phyloP scores from a whole-genome alignment of 2,113 vertebrate species.

The Alethe diademata region DNA sequence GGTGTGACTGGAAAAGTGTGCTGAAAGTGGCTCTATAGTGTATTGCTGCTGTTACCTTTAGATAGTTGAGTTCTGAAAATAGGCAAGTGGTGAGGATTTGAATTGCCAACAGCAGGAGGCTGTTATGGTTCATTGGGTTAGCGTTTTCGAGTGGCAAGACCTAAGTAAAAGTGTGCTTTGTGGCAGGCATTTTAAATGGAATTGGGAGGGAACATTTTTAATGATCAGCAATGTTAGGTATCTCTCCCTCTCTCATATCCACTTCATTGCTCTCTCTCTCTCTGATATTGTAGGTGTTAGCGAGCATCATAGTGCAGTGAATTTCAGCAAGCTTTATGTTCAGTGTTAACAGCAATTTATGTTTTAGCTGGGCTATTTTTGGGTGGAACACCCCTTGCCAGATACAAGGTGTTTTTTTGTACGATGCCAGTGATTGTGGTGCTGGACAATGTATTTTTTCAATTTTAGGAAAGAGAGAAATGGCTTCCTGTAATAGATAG shows the following conservation, averaged over 20 bases:
- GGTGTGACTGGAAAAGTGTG: background rate
- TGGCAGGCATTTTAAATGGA: background rate
- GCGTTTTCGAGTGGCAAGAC: background rate
- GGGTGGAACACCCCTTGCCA: background rate
- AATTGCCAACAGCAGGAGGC: background rate
- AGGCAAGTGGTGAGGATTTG: background rate
- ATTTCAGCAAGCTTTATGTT: background rate
- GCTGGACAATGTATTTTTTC: background rate
- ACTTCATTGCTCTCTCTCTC: slow-evolving; percentile 25
- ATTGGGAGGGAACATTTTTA: background rate
- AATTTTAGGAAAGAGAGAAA: background rate
- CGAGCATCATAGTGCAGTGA: background rate
- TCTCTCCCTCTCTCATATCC: slow-evolving; percentile 63
- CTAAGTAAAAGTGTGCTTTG: background rate
- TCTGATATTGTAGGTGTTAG: background rate
- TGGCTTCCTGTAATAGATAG: background rate
- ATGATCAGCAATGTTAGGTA: background rate
- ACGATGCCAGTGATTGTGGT: background rate
- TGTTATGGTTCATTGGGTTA: background rate
- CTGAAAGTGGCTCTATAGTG: background rate
- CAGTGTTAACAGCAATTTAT: background rate
- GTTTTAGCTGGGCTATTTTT: background rate
- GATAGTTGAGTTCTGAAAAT: background rate
- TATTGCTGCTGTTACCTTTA: background rate
- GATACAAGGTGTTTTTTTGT: background rate